Percentiles rank a stretch among this genome's conserved stretches.
phyloP scores from a whole-genome alignment of 2,888 invertebrate genomes.

The Tethea ocularis region DNA sequence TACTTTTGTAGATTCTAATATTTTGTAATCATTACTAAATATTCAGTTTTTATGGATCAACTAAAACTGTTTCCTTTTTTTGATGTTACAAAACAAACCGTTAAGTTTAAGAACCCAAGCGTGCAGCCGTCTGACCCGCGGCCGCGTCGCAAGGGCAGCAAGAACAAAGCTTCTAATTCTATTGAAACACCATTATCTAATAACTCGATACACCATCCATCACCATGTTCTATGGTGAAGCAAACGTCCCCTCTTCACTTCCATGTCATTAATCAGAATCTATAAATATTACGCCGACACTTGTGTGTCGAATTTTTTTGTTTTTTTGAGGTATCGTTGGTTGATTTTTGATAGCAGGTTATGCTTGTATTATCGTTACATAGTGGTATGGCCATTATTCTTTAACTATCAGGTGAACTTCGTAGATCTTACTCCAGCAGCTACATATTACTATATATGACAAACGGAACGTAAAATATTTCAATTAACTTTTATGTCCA shows the following conservation, averaged over 20 bases:
- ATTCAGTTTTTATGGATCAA: neutral
- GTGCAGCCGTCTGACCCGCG: conserved; percentile 40
- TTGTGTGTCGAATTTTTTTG: conserved; percentile 68
- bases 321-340: conserved; percentile 28
- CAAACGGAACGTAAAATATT: neutral
- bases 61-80: neutral
- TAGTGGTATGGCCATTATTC: neutral
- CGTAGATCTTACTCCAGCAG: no score
- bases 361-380: neutral
- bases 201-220: conserved; percentile 74
- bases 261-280: conserved; percentile 81
- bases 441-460: neutral
- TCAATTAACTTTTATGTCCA: no score
- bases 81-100: conserved; percentile 6
- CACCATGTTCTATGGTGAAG: conserved; percentile 50
- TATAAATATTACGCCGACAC: conserved; percentile 76
- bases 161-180: conserved; percentile 80
- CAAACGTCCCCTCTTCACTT: conserved; percentile 68
- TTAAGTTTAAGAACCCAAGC: conserved; percentile 22
- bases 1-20: no score
- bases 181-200: conserved; percentile 82
- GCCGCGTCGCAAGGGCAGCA: conserved; percentile 53
- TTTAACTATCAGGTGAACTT: neutral
- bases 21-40: no score
- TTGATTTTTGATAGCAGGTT: conserved; percentile 11